Base-by-base conservation (phyloP, 2,888 invertebrate genomes). In the Neocrepidodera transversa region DNA sequence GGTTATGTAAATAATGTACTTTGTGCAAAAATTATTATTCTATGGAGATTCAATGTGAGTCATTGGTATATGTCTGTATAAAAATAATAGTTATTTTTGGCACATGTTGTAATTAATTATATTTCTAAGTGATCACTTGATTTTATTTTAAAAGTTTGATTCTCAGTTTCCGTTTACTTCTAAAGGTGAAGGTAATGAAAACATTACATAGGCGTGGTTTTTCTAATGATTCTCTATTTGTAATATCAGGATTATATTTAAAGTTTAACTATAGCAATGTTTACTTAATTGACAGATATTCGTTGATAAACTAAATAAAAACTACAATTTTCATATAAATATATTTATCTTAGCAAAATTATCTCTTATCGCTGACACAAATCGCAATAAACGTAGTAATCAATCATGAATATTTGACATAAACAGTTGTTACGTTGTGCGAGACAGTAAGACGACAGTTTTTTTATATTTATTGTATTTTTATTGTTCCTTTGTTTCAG, bases 401-500 rank as follows among this genome's bases (percentile, higher is more conserved):
- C 38, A 42, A 52, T 52, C 43, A 32, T 43, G n/a, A 43, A 17
- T 52, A 50, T 38, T 47, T 47, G 28, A 23, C 17, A 50, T 35
- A 43, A 36, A 43, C 18, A 35, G 32, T 50, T 47, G 3, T 5
- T 18, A 36, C 43, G 10, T 11, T 45, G 17, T 17, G 7, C 10
- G 36, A 51, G 17, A 23, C 38, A 16, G 43, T 54, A 20, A 43
- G 50, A 38, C 13, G 28, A 10, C 13, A 18, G 23, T 14, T 36
- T 17, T 35, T 53, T 10, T 40, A 17, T 28, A 40, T n/a, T n/a
- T n/a, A 18, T 16, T 28, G 14, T 16, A 20, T 45, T 20, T 30
- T 51, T 32, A 55, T 40, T 40, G 11, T 11, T 40, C n/a, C 47
- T 53, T 49, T 38, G 11, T 69, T 72, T 16, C 73, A 79, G 78